Base-by-base conservation (phyloP, 2,113 vertebrate genomes). In the Isichthys henryi region DNA sequence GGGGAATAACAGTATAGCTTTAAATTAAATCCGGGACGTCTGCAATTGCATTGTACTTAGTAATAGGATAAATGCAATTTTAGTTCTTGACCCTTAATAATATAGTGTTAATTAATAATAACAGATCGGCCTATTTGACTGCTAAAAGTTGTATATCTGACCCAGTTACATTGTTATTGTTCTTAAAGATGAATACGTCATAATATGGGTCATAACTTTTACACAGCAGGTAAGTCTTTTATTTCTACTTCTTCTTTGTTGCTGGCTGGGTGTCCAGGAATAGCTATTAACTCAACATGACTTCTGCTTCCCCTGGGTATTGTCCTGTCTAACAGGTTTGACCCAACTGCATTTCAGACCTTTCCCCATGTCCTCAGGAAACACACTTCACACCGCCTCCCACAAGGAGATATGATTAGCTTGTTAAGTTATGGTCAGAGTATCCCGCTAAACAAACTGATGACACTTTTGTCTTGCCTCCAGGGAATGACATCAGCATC, bases 1-100 rank as follows among this genome's bases (percentile, higher is more conserved):
- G 23, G 52, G 23, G 77, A 84, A 83, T 58, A 82, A 45, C 43
- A 58, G n/a, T 52, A 39, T 49, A 27, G 23, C 52, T 49, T 53
- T 39, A 85, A 84, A 84, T 89, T 62, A 89, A 89, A 85, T 46
- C 80, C 15, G 35, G 52, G 50, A 45, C 31, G 39, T 49, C 43
- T 89, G 82, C 7, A 52, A 56, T 89, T 27, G 52, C 39, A 31
- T 52, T 88, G 82, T 66, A 35, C 43, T 91, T 2, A 45, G 39
- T 21, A 46, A 46, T 10, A 39, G 39, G 39, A 39, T 39, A 39
- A 39, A 39, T 83, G 80, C 80, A 83, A 43, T 9, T 17, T 46
- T 23, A 23, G 80, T 84, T 48, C 19, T 23, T 23, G 46, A 84
- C 5, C 39, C 4, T 23, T 45, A 48, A 45, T 23, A 35, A 23